Evolutionary conservation across 2,113 vertebrate species (phyloP).

Genomic region (Aldabrachelys gigantea): DNA sequence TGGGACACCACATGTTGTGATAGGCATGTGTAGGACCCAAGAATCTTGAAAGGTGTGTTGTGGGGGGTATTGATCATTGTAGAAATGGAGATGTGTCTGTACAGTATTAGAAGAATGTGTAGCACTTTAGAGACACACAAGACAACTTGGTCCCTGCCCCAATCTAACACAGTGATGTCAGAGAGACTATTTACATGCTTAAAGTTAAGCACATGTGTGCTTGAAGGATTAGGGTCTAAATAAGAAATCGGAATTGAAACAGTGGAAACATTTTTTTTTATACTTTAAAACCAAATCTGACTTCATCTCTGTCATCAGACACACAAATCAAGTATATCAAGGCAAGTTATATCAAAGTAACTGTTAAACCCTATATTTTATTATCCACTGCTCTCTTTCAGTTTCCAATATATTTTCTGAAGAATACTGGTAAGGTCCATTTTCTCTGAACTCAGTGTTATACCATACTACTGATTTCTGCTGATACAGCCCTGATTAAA

Average conservation of each 20-base stretch:
- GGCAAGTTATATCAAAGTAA: not conserved
- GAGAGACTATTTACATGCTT: not conserved
- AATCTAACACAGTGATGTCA: not conserved
- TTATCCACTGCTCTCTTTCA: not conserved
- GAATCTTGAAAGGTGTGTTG: not conserved
- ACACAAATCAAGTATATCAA: not conserved
- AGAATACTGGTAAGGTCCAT: not conserved
- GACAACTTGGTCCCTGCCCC: not conserved
- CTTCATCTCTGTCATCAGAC: not conserved
- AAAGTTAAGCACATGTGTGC: not conserved
- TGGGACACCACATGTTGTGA: not conserved
- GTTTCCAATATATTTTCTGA: not conserved
- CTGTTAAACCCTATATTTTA: not conserved
- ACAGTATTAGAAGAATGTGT: not conserved
- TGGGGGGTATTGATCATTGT: not conserved
- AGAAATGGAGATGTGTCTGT: not conserved
- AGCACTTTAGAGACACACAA: not conserved
- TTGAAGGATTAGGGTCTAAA: not conserved
- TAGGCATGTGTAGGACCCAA: not conserved
- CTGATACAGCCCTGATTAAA: not conserved
- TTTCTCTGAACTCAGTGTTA: accelerated
- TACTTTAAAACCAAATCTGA: not conserved
- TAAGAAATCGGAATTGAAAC: not conserved
- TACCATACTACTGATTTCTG: not conserved
- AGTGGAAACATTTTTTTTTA: not conserved